A percentile compares a stretch with the other conserved stretches of the same genome.
These are phyloP conservation scores for Heterodera schachtii DNA, from an alignment of 1,140 invertebrate species.

Conservation along the genomic window DNA sequence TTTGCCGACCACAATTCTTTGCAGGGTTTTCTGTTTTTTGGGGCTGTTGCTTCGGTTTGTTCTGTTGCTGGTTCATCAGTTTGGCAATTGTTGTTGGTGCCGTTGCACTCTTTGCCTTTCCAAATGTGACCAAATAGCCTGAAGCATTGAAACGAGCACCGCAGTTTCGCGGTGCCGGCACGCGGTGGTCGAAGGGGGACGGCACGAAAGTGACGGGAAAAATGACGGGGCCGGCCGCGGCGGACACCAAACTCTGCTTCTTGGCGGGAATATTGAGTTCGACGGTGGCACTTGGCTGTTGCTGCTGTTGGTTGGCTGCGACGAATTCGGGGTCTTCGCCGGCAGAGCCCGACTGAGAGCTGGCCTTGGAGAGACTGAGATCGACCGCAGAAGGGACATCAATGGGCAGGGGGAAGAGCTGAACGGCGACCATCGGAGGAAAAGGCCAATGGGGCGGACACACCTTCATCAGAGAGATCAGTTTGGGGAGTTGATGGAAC, in stretches of 20 bases:
- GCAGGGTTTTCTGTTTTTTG: not conserved
- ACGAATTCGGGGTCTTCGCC: constrained; percentile 12
- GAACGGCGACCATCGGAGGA: not conserved
- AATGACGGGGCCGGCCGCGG: not conserved
- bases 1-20: not conserved
- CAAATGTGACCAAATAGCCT: constrained; percentile 38
- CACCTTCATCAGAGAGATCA: constrained; percentile 38
- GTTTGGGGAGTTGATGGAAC: constrained; percentile 35
- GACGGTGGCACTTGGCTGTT: not conserved
- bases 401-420: constrained; percentile 7
- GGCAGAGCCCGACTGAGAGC: constrained; percentile 22
- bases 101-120: constrained; percentile 12
- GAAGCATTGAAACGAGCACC: constrained; percentile 45
- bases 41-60: not conserved
- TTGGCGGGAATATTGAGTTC: not conserved
- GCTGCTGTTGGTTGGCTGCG: not conserved
- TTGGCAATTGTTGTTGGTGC: not conserved
- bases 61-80: not conserved
- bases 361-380: constrained; percentile 18
- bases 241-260: constrained; percentile 13
- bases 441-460: not conserved
- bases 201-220: constrained; percentile 39
- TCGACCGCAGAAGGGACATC: not conserved
- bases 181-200: constrained; percentile 39
- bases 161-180: constrained; percentile 44